phyloP scores from a whole-genome alignment of 2,113 vertebrate species.

The Pterocles gutturalis region DNA sequence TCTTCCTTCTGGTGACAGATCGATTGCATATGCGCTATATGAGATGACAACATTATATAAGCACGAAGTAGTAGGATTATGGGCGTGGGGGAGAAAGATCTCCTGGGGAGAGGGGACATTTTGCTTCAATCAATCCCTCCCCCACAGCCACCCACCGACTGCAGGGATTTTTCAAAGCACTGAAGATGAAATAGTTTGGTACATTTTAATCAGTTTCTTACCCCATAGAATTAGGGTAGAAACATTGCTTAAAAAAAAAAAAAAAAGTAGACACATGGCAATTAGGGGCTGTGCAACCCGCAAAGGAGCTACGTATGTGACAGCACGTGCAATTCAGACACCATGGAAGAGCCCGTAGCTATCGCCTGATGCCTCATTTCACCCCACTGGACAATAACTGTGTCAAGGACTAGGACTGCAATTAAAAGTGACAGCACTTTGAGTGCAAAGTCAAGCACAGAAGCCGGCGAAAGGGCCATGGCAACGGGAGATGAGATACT shows the following conservation, averaged over 20 bases:
- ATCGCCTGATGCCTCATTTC: background rate
- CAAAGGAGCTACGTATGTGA: background rate
- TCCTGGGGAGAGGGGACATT: slow-evolving; percentile 66
- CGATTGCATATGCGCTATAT: background rate
- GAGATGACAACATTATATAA: slow-evolving; percentile 11
- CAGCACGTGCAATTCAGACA: background rate
- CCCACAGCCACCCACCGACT: slow-evolving; percentile 63
- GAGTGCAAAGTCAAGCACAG: background rate
- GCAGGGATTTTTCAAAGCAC: slow-evolving; percentile 63
- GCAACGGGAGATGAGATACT: background rate
- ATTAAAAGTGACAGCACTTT: background rate
- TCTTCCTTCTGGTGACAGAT: background rate
- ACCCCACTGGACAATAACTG: background rate
- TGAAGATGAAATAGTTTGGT: slow-evolving; percentile 5
- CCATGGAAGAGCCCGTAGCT: background rate
- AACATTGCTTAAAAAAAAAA: background rate
- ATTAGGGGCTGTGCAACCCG: background rate
- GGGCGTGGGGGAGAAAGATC: slow-evolving; percentile 60
- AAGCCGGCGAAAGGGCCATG: background rate
- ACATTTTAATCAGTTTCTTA: slow-evolving; percentile 55
- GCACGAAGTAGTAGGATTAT: background rate
- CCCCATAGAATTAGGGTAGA: background rate
- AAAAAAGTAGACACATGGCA: background rate
- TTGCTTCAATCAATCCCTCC: slow-evolving; percentile 69
- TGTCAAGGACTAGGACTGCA: background rate